Percentiles rank a stretch among this genome's conserved stretches.
phyloP scores from a whole-genome alignment of 2,113 vertebrate species.

The Gasterosteus nipponicus region DNA sequence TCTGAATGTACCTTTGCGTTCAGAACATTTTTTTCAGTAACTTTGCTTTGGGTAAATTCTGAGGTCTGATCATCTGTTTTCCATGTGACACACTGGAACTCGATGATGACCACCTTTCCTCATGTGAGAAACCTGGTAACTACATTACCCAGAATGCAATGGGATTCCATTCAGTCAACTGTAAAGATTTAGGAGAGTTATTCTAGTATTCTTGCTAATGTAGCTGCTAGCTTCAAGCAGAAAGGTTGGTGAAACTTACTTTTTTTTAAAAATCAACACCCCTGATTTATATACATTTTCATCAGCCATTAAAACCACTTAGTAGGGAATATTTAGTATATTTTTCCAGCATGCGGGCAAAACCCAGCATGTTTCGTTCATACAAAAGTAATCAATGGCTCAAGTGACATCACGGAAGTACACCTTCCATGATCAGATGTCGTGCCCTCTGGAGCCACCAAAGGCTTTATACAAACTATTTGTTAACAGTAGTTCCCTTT shows the following conservation, averaged over 20 bases:
- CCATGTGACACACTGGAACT: background rate
- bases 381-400: background rate
- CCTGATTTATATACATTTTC: background rate
- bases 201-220: background rate
- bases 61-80: background rate
- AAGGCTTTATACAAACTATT: background rate
- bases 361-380: background rate
- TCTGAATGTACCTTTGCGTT: slow-evolving; percentile 6
- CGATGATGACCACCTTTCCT: background rate
- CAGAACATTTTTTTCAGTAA: background rate
- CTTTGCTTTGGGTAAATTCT: background rate
- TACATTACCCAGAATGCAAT: background rate
- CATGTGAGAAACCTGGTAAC: background rate
- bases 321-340: background rate
- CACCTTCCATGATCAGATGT: background rate
- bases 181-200: background rate
- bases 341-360: background rate
- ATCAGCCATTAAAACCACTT: background rate
- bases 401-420: background rate
- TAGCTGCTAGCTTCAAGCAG: background rate
- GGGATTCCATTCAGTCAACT: too few relatives aligned
- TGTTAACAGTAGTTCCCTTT: background rate
- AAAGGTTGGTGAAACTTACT: background rate
- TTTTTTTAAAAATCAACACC: background rate
- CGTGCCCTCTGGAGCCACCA: background rate